These are phyloP conservation scores for Hafferia zeledoni DNA, from an alignment of 2,797 vertebrate genomes.

Conservation along the genomic window DNA sequence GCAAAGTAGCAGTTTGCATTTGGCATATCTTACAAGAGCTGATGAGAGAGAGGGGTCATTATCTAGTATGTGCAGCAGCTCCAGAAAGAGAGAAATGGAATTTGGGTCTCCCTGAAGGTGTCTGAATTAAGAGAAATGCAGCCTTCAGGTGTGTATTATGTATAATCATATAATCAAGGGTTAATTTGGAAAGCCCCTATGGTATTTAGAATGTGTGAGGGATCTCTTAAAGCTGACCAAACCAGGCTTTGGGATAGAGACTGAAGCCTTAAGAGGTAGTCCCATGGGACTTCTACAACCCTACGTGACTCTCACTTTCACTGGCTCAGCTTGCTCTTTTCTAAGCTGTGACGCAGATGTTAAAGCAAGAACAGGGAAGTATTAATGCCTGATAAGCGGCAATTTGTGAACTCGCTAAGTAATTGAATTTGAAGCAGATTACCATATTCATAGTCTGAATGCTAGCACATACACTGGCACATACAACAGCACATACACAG, in stretches of 20 bases:
- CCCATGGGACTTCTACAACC: not conserved
- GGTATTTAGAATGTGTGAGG: not conserved
- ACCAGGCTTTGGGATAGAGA: not conserved
- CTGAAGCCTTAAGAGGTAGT: not conserved
- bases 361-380: conserved; percentile 42
- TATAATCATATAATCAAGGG: not conserved
- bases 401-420: not conserved
- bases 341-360: not conserved
- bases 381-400: conserved; percentile 45
- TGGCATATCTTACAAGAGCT: not conserved
- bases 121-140: conserved; percentile 1
- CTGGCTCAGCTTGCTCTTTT: conserved; percentile 8
- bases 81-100: not conserved
- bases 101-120: conserved; percentile 17
- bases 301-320: not conserved
- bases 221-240: not conserved
- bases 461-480: not conserved
- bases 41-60: not conserved
- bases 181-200: conserved; percentile 46
- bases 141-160: conserved; percentile 25
- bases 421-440: conserved; percentile 41
- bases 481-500: not conserved
- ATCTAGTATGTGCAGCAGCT: not conserved
- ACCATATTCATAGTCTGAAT: not conserved
- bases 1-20: not conserved